Evolutionary conservation across 2,113 vertebrate genomes (phyloP).

Genomic region (Leiothrix lutea): DNA sequence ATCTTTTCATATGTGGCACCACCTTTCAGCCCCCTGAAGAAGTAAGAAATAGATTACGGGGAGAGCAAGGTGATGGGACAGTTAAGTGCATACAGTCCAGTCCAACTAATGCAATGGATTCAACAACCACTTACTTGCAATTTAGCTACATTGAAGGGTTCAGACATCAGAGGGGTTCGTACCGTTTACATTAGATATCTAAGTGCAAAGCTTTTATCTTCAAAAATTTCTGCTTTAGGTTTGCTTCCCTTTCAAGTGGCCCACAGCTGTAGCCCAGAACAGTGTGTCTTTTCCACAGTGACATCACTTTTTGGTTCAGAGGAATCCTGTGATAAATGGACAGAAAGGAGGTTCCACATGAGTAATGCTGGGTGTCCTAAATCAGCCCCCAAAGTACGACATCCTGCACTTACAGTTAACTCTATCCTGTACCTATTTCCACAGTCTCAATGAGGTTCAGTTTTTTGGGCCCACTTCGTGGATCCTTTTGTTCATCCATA

Average conservation of each 20-base stretch:
- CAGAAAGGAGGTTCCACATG: background rate
- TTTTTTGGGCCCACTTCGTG: background rate
- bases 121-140: background rate
- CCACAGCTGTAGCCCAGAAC: background rate
- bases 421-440: background rate
- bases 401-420: background rate
- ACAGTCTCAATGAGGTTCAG: background rate
- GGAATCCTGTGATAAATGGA: background rate
- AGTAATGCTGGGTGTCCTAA: background rate
- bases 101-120: background rate
- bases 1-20: background rate
- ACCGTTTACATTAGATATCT: background rate
- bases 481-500: background rate
- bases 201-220: background rate
- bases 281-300: background rate
- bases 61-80: background rate
- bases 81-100: background rate
- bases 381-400: accelerated
- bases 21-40: background rate
- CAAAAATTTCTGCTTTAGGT: background rate
- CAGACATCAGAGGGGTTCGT: background rate
- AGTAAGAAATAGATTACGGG: background rate
- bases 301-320: background rate
- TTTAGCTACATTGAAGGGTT: background rate
- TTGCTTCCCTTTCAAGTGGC: background rate